Conservation (phyloP, 2,113 vertebrate genomes). For the Pangasianodon hypophthalmus region DNA sequence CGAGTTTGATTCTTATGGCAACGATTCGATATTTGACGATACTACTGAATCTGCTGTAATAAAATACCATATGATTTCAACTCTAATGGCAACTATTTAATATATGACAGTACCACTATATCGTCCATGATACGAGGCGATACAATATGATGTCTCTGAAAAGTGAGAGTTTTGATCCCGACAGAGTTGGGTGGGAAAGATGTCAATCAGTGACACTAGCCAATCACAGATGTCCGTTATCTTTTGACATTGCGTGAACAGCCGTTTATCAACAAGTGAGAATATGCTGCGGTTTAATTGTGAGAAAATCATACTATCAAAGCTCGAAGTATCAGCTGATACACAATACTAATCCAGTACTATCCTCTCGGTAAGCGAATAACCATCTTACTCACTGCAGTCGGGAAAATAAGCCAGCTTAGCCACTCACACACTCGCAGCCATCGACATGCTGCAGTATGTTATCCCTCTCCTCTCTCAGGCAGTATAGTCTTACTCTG, state of each 20-base stretch:
- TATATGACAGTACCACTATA: neutral
- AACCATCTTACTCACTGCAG: neutral
- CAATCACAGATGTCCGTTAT: neutral
- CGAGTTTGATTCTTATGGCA: neutral
- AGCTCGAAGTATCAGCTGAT: too few species aligned
- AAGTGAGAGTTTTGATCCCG: neutral
- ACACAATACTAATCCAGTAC: too few species aligned
- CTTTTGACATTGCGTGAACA: neutral
- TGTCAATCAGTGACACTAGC: neutral
- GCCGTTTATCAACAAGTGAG: neutral
- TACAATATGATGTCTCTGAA: neutral
- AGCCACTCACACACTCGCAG: neutral
- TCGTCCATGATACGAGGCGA: neutral
- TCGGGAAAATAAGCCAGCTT: neutral
- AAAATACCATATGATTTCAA: neutral
- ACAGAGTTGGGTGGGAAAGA: neutral
- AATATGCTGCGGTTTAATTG: neutral
- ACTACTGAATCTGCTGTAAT: neutral
- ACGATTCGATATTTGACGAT: too few species aligned
- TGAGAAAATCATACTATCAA: neutral
- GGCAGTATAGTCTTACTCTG: slow-evolving; percentile 25
- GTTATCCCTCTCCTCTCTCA: slow-evolving; percentile 14
- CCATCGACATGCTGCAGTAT: neutral
- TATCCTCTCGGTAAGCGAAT: neutral
- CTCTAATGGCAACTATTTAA: neutral